Conservation (phyloP, 2,797 vertebrate genomes). For the Sarcoramphus papa region DNA sequence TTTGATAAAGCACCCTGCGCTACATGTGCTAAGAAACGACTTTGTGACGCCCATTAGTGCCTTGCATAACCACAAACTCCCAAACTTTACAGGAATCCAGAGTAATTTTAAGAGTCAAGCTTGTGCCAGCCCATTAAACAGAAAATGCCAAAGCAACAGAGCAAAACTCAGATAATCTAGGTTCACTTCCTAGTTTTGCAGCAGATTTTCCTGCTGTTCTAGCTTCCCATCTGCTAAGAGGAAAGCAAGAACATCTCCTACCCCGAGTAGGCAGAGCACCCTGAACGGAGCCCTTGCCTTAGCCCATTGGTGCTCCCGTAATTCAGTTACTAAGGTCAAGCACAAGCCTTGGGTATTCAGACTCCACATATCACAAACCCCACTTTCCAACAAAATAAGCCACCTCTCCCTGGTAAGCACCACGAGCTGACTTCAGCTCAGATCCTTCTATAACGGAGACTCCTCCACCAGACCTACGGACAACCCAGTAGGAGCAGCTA, state of each 20-base stretch:
- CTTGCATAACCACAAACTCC: background rate
- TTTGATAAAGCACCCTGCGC: background rate
- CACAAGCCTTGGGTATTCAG: background rate
- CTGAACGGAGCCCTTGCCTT: background rate
- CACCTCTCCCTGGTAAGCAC: background rate
- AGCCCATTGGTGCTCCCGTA: background rate
- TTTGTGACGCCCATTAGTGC: too few relatives aligned
- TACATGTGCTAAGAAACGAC: rapidly evolving
- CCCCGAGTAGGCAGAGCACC: rapidly evolving
- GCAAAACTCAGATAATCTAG: background rate
- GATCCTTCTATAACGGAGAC: background rate
- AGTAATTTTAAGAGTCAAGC: background rate
- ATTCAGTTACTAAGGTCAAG: background rate
- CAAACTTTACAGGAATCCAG: background rate
- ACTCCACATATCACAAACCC: background rate
- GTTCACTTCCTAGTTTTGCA: background rate
- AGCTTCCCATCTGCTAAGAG: background rate
- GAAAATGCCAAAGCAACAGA: background rate
- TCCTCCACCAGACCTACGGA: background rate
- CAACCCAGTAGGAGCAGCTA: background rate
- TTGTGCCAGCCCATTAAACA: background rate
- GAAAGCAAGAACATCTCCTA: background rate
- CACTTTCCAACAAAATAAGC: background rate
- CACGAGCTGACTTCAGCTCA: background rate
- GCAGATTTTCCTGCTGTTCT: background rate